Base-by-base conservation (phyloP, 2,113 vertebrate species). In the Plotosus lineatus region DNA sequence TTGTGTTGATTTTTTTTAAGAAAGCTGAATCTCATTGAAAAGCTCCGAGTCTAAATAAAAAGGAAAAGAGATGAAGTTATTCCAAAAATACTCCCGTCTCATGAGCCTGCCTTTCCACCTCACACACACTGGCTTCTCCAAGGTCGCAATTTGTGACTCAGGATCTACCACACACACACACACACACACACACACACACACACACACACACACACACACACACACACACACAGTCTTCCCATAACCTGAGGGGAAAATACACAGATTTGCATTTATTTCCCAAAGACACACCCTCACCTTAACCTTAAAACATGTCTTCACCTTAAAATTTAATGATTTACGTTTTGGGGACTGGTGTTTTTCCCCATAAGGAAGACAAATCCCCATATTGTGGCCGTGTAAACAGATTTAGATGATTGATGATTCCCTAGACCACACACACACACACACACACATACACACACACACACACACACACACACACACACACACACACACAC, bases 71-170 rank as follows among this genome's bases (percentile, higher is more conserved):
- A 17, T 6, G 15, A 69, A 69, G 65, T n/a, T 69, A 38, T 68
- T 26, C 46, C 31, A 73, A 73, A 73, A 73, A 73, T 73, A 73
- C 9, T 4, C 46, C 17, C 12, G 17, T 73, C 46, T 73, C 17
- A 17, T 23, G 46, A 51, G 46, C 33, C 28, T 19, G 42, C 21
- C 63, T 12, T 68, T n/a, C 12, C 38, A 68, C 65, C 65, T 44
- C 65, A 11, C 44, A 50, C 14, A 72, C n/a, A 33, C 17, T 17
- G 26, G 9, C 19, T 40, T 40, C 36, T 66, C 19, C 19, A n/a
- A 9, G 19, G 21, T 23, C 19, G n/a, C 26, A 14, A 42, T 68
- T 26, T 42, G 21, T 21, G 17, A 72, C 44, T 72, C 28, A 11
- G 28, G 69, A 33, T 19, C 46, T 28, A 50, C 12, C 7, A 38